Evolutionary conservation across 1,140 invertebrate genomes (phyloP).

Genomic region (Ceratina japonica): DNA sequence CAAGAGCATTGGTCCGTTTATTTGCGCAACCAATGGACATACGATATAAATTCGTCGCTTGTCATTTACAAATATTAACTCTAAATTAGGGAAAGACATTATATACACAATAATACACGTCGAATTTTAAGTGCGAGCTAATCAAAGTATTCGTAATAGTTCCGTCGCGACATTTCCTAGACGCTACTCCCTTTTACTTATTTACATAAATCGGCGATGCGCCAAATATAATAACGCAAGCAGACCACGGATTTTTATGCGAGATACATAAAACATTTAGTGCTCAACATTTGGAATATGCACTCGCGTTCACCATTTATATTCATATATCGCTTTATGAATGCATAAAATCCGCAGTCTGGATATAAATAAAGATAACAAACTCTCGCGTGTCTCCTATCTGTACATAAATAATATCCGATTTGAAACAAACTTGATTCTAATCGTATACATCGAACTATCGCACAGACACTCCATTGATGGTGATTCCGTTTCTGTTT

Average conservation of each 20-base stretch:
- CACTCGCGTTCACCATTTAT: no score
- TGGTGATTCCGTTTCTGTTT: conserved; percentile 84
- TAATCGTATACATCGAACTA: conserved; percentile 69
- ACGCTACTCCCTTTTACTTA: conserved; percentile 39
- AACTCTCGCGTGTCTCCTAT: conserved; percentile 28
- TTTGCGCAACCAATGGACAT: conserved; percentile 43
- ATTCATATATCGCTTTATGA: no score
- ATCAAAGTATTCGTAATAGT: background rate
- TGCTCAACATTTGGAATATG: no score
- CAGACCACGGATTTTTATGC: no score
- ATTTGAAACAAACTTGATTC: conserved; percentile 14
- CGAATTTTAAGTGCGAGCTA: conserved; percentile 5
- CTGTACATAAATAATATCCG: conserved; percentile 55
- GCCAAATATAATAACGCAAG: conserved; percentile 23
- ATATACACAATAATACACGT: conserved; percentile 69
- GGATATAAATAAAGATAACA: conserved; percentile 60
- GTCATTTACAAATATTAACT: conserved; percentile 46
- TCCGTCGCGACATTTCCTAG: background rate
- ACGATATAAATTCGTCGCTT: conserved; percentile 50
- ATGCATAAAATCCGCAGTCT: no score
- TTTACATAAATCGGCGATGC: conserved; percentile 57
- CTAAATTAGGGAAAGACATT: conserved; percentile 59
- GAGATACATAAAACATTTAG: no score
- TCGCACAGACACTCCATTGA: conserved; percentile 86
- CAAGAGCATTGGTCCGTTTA: conserved; percentile 58